A percentile compares a stretch with the other conserved stretches of the same genome.
Conservation (phyloP, 2,888 invertebrate genomes). For the Phortica okadai region DNA sequence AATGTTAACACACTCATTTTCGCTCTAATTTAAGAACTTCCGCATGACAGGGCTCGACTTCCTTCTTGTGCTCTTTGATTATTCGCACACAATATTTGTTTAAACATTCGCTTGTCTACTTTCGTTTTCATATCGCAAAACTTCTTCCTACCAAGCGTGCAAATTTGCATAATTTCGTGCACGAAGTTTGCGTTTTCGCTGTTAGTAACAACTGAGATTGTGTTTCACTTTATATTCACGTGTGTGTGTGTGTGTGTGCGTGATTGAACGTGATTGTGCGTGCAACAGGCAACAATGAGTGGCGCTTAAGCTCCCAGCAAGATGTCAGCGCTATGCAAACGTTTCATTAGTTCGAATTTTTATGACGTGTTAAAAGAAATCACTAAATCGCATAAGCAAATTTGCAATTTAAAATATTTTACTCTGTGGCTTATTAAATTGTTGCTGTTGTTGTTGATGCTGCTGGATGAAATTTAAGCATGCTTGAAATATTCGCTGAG, state of each 20-base stretch:
- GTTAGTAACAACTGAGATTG: conserved; percentile 1
- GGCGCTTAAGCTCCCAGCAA: neutral
- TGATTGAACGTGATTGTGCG: conserved; percentile 43
- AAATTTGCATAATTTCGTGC: conserved; percentile 67
- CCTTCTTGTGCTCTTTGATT: neutral
- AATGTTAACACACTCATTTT: neutral
- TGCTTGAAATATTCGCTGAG: too few relatives aligned
- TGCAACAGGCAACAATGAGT: conserved; percentile 19
- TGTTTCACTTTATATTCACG: neutral
- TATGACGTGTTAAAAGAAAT: conserved; percentile 15
- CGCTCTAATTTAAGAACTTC: neutral
- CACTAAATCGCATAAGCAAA: conserved; percentile 16
- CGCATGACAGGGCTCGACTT: neutral
- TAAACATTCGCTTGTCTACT: conserved; percentile 15
- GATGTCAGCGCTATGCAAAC: neutral
- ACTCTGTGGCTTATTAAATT: neutral
- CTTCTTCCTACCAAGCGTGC: neutral
- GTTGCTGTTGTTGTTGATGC: neutral
- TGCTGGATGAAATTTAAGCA: neutral
- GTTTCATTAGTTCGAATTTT: conserved; percentile 27
- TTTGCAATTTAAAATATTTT: conserved; percentile 12
- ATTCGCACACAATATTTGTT: neutral
- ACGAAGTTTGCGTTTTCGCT: conserved; percentile 44
- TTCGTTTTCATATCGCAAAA: conserved; percentile 21
- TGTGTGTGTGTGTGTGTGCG: conserved; percentile 5